Conservation (phyloP, 2,888 invertebrate species). For the Parnassius mnemosyne region DNA sequence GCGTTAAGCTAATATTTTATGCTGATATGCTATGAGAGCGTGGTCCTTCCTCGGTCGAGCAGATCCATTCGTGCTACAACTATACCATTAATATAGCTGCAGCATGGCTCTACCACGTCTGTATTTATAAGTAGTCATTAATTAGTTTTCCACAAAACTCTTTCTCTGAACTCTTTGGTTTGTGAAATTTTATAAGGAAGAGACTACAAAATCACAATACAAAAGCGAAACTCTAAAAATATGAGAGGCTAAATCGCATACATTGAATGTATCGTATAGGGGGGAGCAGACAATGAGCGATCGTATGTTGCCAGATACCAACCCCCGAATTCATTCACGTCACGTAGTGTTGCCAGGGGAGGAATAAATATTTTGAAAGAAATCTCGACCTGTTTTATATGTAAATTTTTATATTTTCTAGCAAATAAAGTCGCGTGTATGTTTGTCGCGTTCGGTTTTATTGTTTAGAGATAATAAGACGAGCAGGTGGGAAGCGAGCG, state of each 20-base stretch:
- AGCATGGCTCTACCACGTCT: no score
- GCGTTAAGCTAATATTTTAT: no score
- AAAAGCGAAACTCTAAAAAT: slow-evolving; percentile 4
- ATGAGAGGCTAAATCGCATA: slow-evolving; percentile 35
- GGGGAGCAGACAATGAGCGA: slow-evolving; percentile 50
- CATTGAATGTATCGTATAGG: slow-evolving; percentile 39
- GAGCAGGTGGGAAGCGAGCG: slow-evolving; percentile 48
- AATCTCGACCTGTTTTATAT: slow-evolving; percentile 68
- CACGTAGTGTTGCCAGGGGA: slow-evolving; percentile 74
- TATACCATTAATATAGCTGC: no score
- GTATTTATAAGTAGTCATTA: no score
- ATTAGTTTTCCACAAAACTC: no score
- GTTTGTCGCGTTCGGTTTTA: slow-evolving; percentile 55
- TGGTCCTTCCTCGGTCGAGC: no score
- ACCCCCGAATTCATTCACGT: slow-evolving; percentile 44
- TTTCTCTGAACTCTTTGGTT: no score
- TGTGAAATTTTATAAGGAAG: no score
- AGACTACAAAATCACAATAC: no score
- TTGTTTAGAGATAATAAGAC: slow-evolving; percentile 55
- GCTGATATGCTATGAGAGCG: no score
- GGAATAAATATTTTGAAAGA: slow-evolving; percentile 66
- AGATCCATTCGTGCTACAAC: no score
- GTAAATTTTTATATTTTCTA: slow-evolving; percentile 72
- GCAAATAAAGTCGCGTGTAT: slow-evolving; percentile 42
- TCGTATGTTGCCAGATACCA: slow-evolving; percentile 45